Percentiles rank a stretch among this genome's conserved stretches.
These are phyloP conservation scores for Zaprionus kolodkinae DNA, from an alignment of 1,140 invertebrate species.

Conservation along the genomic window DNA sequence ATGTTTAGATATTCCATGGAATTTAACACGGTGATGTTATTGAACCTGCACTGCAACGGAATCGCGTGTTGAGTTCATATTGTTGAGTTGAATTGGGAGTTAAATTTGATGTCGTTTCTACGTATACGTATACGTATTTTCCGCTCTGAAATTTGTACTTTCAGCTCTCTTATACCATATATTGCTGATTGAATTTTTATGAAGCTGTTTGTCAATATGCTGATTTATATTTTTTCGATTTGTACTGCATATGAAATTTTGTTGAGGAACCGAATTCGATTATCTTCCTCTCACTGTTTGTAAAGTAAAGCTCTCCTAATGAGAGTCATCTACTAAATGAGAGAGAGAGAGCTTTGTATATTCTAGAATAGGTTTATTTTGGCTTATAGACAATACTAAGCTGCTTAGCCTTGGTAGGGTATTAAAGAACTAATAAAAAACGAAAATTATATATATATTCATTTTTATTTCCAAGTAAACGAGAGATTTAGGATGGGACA, in stretches of 20 bases:
- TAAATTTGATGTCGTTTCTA: conserved; percentile 1
- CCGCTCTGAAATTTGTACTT: conserved; percentile 1
- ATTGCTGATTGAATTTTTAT: conserved; percentile 51
- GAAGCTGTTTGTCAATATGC: conserved; percentile 65
- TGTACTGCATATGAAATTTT: conserved; percentile 8
- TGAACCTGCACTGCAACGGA: conserved; percentile 55
- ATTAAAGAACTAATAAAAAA: neutral
- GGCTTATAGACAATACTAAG: neutral
- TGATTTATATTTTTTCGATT: conserved; percentile 58
- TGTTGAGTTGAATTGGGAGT: conserved; percentile 1
- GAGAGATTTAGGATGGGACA: neutral
- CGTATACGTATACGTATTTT: neutral
- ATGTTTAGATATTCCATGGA: conserved; percentile 65
- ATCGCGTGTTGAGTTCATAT: conserved; percentile 9
- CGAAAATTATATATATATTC: neutral
- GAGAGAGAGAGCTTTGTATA: too few relatives aligned
- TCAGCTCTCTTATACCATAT: conserved; percentile 10
- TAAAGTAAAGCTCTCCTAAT: neutral
- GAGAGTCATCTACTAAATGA: neutral
- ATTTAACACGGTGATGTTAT: conserved; percentile 45
- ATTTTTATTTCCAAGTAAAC: neutral
- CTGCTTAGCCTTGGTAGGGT: neutral
- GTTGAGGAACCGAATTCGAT: conserved; percentile 24
- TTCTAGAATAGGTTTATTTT: neutral
- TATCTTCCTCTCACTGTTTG: neutral